Conservation (phyloP, 2,797 vertebrate genomes). For the Microtus obscurus region DNA sequence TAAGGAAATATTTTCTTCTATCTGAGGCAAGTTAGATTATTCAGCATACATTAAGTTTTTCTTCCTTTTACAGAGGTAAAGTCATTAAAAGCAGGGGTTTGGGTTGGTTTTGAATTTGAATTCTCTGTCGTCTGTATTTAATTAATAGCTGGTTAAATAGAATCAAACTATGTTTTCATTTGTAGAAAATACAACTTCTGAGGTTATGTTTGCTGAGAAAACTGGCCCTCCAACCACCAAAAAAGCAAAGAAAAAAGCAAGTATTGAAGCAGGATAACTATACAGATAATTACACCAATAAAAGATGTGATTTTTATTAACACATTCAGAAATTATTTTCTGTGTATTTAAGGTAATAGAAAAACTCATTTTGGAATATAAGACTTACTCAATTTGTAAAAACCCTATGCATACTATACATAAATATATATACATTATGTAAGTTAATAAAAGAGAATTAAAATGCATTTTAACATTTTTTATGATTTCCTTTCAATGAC, state of each 20-base stretch:
- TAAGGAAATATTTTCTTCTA: conserved; percentile 17
- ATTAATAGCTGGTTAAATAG: conserved; percentile 52
- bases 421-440: conserved; percentile 34
- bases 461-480: conserved; percentile 46
- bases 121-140: conserved; percentile 43
- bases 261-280: conserved; percentile 71
- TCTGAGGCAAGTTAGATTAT: conserved; percentile 20
- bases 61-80: conserved; percentile 52
- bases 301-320: conserved; percentile 19
- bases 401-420: not conserved
- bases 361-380: conserved; percentile 55
- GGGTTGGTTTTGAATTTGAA: conserved; percentile 58
- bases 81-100: conserved; percentile 31
- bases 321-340: conserved; percentile 50
- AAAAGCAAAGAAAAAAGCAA: conserved; percentile 85
- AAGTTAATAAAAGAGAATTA: conserved; percentile 53
- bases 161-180: conserved; percentile 74
- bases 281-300: conserved; percentile 46
- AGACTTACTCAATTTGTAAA: conserved; percentile 36
- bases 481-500: conserved; percentile 29
- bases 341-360: conserved; percentile 38
- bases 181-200: conserved; percentile 84
- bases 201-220: conserved; percentile 84
- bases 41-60: conserved; percentile 39
- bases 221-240: conserved; percentile 60